phyloP scores from a whole-genome alignment of 2,888 invertebrate genomes.

The Macrosiphum euphorbiae region DNA sequence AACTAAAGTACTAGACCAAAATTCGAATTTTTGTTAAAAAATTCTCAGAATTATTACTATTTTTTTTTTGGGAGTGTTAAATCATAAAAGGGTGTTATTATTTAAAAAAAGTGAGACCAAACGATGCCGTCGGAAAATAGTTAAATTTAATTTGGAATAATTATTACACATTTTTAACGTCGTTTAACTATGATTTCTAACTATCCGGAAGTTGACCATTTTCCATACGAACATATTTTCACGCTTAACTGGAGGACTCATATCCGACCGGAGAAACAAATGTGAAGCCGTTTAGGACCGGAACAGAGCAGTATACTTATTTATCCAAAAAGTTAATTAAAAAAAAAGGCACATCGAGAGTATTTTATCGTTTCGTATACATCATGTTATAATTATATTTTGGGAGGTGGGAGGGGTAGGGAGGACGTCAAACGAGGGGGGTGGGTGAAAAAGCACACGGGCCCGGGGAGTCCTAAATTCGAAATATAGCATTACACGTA shows the following conservation, averaged over 20 bases:
- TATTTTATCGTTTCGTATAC: background rate
- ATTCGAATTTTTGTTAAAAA: background rate
- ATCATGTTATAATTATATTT: background rate
- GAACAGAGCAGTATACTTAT: background rate
- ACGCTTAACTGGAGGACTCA: background rate
- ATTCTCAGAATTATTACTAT: background rate
- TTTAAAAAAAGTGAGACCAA: background rate
- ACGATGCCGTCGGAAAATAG: background rate
- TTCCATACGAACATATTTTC: background rate
- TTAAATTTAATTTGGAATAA: background rate
- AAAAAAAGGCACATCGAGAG: background rate
- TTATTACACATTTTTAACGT: background rate
- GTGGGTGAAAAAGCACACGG: background rate
- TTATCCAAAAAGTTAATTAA: constrained; percentile 5
- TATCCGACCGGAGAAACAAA: background rate
- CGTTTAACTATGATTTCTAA: too few species aligned
- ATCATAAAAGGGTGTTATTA: background rate
- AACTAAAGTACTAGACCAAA: background rate
- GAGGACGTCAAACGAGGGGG: background rate
- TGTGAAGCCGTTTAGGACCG: background rate
- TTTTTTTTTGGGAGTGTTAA: background rate
- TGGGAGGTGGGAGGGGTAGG: background rate
- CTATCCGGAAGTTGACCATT: background rate
- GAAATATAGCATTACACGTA: background rate
- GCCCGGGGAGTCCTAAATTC: background rate